These are phyloP conservation scores for Brassicogethes aeneus DNA, from an alignment of 2,888 invertebrate genomes.

Conservation along the genomic window DNA sequence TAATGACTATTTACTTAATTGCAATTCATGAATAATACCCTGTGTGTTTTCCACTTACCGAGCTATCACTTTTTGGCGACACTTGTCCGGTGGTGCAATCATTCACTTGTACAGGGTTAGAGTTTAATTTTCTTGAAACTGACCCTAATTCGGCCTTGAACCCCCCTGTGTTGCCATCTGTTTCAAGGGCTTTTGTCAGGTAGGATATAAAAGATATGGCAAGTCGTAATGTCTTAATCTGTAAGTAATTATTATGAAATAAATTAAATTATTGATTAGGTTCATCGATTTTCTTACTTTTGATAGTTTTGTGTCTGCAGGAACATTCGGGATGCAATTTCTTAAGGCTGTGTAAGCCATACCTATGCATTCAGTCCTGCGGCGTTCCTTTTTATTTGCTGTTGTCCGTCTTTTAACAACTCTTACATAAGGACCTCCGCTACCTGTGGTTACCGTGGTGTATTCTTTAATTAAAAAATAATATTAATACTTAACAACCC, in stretches of 20 bases:
- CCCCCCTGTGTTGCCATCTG: slow-evolving; percentile 74
- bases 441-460: slow-evolving; percentile 16
- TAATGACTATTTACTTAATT: slow-evolving; percentile 11
- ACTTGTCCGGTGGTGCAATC: slow-evolving; percentile 30
- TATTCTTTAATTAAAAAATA: slow-evolving; percentile 13
- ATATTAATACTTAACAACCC: too few relatives aligned
- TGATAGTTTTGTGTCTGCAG: slow-evolving; percentile 89
- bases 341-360: slow-evolving; percentile 87
- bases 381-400: slow-evolving; percentile 89
- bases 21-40: slow-evolving; percentile 1
- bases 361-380: slow-evolving; percentile 90
- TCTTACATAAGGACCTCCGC: slow-evolving; percentile 43
- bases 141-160: slow-evolving; percentile 77
- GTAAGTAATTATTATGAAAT: slow-evolving; percentile 22
- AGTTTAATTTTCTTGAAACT: slow-evolving; percentile 30
- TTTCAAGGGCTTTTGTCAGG: slow-evolving; percentile 80
- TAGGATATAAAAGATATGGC: slow-evolving; percentile 92
- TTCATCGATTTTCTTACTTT: too few relatives aligned
- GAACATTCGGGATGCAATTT: slow-evolving; percentile 94
- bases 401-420: slow-evolving; percentile 77
- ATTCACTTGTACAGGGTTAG: slow-evolving; percentile 27
- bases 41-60: slow-evolving; percentile 34
- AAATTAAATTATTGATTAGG: too few relatives aligned
- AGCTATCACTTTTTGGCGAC: slow-evolving; percentile 31
- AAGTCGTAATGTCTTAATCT: slow-evolving; percentile 89